Percentiles rank a stretch among this genome's conserved stretches.
Evolutionary conservation across 2,113 vertebrate species (phyloP).

Genomic region (Illadopsis cleaveri): DNA sequence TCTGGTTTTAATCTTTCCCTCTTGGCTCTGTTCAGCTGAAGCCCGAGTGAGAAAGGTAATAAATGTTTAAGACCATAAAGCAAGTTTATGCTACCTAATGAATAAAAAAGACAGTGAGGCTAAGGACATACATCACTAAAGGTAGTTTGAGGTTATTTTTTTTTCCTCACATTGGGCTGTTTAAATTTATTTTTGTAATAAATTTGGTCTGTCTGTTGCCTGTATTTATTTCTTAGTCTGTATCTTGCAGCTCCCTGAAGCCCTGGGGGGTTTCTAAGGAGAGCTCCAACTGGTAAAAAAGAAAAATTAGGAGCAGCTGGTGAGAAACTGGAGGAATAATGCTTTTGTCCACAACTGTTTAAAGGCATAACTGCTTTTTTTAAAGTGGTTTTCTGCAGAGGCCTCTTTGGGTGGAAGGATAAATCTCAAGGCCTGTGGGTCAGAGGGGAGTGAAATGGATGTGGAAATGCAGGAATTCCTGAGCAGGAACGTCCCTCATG

Average conservation of each 20-base stretch:
- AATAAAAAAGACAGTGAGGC: neutral
- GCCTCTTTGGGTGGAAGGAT: neutral
- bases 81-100: neutral
- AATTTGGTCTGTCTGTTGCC: neutral
- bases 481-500: neutral
- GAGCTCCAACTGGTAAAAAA: neutral
- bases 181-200: neutral
- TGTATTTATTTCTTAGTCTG: neutral
- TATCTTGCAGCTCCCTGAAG: neutral
- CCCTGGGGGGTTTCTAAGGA: neutral
- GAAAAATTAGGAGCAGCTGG: neutral
- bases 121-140: neutral
- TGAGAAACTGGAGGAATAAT: neutral
- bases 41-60: neutral
- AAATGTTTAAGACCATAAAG: neutral
- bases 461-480: neutral
- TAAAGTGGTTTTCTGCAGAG: neutral
- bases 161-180: neutral
- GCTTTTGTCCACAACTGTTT: neutral
- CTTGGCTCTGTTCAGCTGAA: neutral
- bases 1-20: neutral
- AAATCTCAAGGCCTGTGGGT: neutral
- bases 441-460: neutral
- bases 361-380: neutral
- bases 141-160: neutral